phyloP scores from a whole-genome alignment of 2,113 vertebrate genomes.

The Ophiodon elongatus region DNA sequence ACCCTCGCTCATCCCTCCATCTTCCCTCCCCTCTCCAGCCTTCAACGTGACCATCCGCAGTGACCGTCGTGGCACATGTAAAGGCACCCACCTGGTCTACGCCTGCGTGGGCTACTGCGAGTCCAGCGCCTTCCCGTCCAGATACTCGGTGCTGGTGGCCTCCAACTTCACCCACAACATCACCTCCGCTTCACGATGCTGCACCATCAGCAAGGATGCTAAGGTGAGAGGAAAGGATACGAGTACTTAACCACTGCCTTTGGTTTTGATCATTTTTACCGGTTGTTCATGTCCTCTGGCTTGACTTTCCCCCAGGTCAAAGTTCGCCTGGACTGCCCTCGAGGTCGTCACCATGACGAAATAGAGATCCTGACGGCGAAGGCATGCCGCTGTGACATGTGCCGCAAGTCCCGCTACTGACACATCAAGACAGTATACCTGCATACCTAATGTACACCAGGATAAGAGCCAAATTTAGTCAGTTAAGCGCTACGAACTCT shows the following conservation, averaged over 20 bases:
- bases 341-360: slow-evolving; percentile 80
- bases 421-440: background rate
- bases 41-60: slow-evolving; percentile 91
- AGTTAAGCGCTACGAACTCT: background rate
- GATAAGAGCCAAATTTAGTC: background rate
- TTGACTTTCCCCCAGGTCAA: slow-evolving; percentile 83
- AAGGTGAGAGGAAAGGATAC: slow-evolving; percentile 68
- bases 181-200: slow-evolving; percentile 90
- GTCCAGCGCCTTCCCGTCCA: slow-evolving; percentile 92
- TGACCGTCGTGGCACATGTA: slow-evolving; percentile 87
- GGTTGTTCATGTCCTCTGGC: background rate
- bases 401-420: slow-evolving; percentile 90
- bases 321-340: slow-evolving; percentile 86
- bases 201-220: slow-evolving; percentile 86
- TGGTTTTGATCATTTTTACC: background rate
- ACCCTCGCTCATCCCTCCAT: background rate
- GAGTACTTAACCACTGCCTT: rapidly evolving
- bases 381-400: slow-evolving; percentile 91
- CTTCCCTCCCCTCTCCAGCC: slow-evolving; percentile 72
- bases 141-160: slow-evolving; percentile 89
- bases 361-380: slow-evolving; percentile 88
- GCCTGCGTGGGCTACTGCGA: slow-evolving; percentile 94
- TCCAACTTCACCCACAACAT: slow-evolving; percentile 91
- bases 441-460: background rate
- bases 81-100: slow-evolving; percentile 84